Evolutionary conservation across 2,797 vertebrate species (phyloP), one percentile per base, ranked within the genome.

Genomic region (Poecilia wingei): DNA sequence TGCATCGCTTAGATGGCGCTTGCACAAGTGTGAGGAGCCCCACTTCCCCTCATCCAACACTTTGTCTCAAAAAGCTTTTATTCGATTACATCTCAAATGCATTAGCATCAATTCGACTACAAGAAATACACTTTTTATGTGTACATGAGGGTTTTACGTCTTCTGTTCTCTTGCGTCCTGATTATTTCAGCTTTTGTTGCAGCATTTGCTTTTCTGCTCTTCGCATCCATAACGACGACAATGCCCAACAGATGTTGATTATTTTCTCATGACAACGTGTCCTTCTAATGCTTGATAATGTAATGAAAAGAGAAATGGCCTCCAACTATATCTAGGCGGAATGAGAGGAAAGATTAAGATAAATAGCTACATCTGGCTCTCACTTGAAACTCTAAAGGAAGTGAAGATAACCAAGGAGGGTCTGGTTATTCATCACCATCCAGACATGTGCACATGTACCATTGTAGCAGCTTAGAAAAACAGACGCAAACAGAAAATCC

Each of bases 261-360:
- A 79, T 82, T 81, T 88, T 81, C 78, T 81, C 59, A 77, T 78
- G 78, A 79, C 76, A 82, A 84, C 68, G 83, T 76, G 49, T 87
- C 64, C 14, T 64, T 83, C 77, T 71, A 66, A 77, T 78, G 86
- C 86, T 91, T 86, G 78, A 93, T 91, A 89, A 87, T 72, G 79
- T 90, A 92, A 92, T 89, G 90, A 94, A 93, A 94, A 94, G 91
- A 83, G 78, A 87, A 92, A 89, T 79, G 83, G 84, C 70, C 87
- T 85, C 81, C 74, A 78, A 85, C 80, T 86, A 81, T 81, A 86
- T 88, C 77, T 10, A 76, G 89, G 59, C 88, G 82, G 80, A 93
- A 92, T 87, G 93, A 94, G 90, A 85, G 89, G 92, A 93, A 91
- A 90, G 92, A 95, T 95, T 92, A 94, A 95, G 94, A 95, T 88